Percentiles rank a stretch among this genome's conserved stretches.
These are phyloP conservation scores for Gulo gulo DNA, from an alignment of 2,113 vertebrate species.

Conservation along the genomic window DNA sequence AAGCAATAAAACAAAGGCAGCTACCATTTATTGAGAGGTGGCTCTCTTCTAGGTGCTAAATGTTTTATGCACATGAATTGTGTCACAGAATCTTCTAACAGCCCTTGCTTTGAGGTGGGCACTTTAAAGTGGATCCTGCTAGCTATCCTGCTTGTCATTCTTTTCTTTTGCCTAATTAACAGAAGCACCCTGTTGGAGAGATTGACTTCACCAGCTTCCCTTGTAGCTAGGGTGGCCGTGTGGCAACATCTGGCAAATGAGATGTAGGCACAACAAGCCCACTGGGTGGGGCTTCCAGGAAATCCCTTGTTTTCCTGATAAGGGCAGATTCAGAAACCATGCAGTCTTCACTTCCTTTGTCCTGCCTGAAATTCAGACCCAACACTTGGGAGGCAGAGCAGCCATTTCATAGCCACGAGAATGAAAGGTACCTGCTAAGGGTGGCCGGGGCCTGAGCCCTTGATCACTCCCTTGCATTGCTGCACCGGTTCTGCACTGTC, in stretches of 20 bases:
- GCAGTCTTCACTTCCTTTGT: not conserved
- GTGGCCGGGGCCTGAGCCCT: not conserved
- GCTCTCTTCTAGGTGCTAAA: not conserved
- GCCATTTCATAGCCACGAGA: not conserved
- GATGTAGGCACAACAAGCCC: not conserved
- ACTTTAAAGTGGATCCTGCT: not conserved
- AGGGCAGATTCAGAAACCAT: not conserved
- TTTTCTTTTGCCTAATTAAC: not conserved
- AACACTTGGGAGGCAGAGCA: not conserved
- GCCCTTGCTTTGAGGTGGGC: not conserved
- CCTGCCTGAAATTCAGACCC: slow-evolving; percentile 12
- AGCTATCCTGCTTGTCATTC: not conserved
- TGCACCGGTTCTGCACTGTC: not conserved
- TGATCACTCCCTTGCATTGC: not conserved
- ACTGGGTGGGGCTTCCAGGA: not conserved
- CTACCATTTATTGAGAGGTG: not conserved
- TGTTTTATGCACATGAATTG: not conserved
- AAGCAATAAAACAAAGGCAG: not conserved
- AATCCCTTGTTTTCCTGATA: not conserved
- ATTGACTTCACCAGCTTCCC: not conserved
- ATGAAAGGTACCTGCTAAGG: not conserved
- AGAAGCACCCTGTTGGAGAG: not conserved
- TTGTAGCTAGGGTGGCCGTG: not conserved
- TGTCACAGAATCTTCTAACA: not conserved
- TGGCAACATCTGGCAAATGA: not conserved